Evolutionary conservation across 1,140 invertebrate genomes (phyloP).

Genomic region (Atopsyche davidsoni): DNA sequence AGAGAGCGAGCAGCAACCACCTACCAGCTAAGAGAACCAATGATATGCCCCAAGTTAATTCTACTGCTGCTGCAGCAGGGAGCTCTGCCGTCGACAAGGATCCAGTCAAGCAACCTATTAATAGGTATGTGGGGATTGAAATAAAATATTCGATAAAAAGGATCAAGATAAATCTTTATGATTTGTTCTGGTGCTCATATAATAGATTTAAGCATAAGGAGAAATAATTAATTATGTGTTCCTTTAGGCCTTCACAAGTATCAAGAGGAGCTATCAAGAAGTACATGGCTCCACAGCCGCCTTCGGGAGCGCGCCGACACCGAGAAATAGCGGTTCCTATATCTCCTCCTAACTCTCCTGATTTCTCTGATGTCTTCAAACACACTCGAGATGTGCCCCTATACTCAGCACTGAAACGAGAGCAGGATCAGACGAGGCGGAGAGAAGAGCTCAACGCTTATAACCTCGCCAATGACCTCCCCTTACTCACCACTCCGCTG

Average conservation of each 20-base stretch:
- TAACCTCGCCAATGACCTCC: slow-evolving; percentile 31
- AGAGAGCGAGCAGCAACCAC: neutral
- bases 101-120: neutral
- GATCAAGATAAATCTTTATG: neutral
- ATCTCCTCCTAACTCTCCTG: neutral
- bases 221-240: slow-evolving; percentile 5
- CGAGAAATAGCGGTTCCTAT: no score
- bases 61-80: neutral
- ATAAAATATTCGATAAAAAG: no score
- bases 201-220: neutral
- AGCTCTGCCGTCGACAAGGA: slow-evolving; percentile 6
- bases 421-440: slow-evolving; percentile 30
- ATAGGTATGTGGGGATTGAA: slow-evolving; percentile 4
- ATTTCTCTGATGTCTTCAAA: slow-evolving; percentile 9
- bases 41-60: slow-evolving; percentile 38
- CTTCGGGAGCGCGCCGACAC: no score
- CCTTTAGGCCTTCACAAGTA: slow-evolving; percentile 10
- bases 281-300: slow-evolving; percentile 23
- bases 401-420: slow-evolving; percentile 25
- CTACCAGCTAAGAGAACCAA: slow-evolving; percentile 35
- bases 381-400: slow-evolving; percentile 20
- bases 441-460: slow-evolving; percentile 30
- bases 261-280: slow-evolving; percentile 29
- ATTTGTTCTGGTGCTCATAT: neutral
- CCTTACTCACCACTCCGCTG: slow-evolving; percentile 35